Evolutionary conservation across 2,113 vertebrate genomes (phyloP).

Genomic region (Nerophis ophidion): DNA sequence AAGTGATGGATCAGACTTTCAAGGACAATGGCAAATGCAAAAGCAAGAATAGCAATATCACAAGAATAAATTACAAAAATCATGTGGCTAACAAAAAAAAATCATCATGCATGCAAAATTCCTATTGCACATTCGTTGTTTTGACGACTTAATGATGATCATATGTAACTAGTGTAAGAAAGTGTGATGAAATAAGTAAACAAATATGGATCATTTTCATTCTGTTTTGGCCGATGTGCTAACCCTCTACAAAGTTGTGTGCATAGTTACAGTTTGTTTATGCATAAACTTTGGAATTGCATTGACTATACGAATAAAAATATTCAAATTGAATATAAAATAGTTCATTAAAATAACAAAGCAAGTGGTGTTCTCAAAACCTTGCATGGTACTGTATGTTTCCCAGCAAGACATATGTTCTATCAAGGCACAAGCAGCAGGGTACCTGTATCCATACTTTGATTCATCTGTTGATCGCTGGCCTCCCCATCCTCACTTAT

Average conservation of each 20-base stretch:
- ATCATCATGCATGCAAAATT: no score
- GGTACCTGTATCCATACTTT: slow-evolving; percentile 99
- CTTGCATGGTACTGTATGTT: not conserved
- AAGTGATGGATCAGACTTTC: not conserved
- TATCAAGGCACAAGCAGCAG: not conserved
- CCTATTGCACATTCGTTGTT: no score
- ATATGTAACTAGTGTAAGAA: no score
- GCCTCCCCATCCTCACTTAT: slow-evolving; percentile 99
- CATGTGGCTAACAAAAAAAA: no score
- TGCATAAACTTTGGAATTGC: not conserved
- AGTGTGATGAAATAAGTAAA: no score
- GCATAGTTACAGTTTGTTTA: no score
- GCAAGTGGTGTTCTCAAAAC: not conserved
- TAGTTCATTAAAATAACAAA: not conserved
- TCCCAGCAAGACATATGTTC: not conserved
- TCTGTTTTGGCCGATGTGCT: no score
- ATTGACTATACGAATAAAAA: not conserved
- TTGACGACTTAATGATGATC: no score
- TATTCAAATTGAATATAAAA: not conserved
- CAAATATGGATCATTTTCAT: no score
- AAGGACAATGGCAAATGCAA: not conserved
- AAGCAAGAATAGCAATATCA: not conserved
- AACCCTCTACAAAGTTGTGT: no score
- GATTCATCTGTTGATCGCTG: slow-evolving; percentile 95
- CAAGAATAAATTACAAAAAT: no score